Evolutionary conservation across 2,797 vertebrate genomes (phyloP), one percentile per base, ranked within the genome.

Genomic region (Poeciliopsis turneri): DNA sequence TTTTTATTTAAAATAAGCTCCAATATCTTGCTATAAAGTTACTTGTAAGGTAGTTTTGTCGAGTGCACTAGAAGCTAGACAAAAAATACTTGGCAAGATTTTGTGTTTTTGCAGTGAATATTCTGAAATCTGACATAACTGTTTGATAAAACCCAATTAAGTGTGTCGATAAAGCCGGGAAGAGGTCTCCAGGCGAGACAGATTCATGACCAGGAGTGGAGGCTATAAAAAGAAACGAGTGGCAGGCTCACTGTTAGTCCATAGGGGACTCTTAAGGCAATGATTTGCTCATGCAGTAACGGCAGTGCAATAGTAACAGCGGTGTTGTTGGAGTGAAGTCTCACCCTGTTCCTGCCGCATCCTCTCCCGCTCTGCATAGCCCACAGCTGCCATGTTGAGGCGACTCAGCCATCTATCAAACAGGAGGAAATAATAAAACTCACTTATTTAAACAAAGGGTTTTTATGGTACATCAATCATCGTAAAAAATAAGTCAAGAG

Each of bases 301-400:
- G 8, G 0, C n/a, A 39, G 28, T 78, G 30, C 51, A 71, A n/a
- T 8, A 61, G 33, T 6, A 79, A 55, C 2, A 36, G 7, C 28
- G 72, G 12, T 16, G 43, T 59, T 4, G 36, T 30, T 72, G 51
- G 47, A 30, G 11, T 1, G 46, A 77, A 76, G 18, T 47, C 91
- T 95, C 95, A 98, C 98, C 97, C 93, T 98, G 97, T 78, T 99
- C 98, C 94, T 98, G 98, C 86, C 98, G 97, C 84, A 98, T 97
- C 92, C 97, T 96, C 91, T 99, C 98, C 83, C 97, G 95, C 93
- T 99, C 98, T 8, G 97, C 97, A 83, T 97, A 98, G 85, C 98
- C 97, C 84, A 97, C 97, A 76, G 97, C 97, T 1, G 98, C 97
- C 96, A 97, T 97, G 94, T 98, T 99, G 87, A 98, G 97, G 90